Base-by-base conservation (phyloP, 1,140 invertebrate species). In the Phymorhynchus buccinoides region DNA sequence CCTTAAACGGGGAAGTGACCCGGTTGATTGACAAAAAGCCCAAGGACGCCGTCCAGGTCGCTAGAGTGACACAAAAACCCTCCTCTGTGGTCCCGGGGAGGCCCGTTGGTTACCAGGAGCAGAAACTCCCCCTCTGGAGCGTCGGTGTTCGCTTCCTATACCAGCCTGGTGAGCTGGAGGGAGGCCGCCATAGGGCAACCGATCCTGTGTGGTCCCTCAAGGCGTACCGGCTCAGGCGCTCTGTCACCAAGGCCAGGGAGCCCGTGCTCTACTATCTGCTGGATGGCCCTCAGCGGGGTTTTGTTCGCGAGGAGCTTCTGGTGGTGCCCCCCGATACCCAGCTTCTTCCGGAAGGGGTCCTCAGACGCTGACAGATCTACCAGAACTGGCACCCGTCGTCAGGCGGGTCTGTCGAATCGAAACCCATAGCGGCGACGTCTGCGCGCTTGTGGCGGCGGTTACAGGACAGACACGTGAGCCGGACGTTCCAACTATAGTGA, bases 81-180 rank as follows among this genome's bases (percentile, higher is more conserved):
- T 48, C 79, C 6, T 48, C 44, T 48, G 44, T 48, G 6, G 35
- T 32, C 2, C 68, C 66, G 3, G 9, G 32, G 22, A 42, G 83
- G 32, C 41, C 83, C 30, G 68, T 85, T 30, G 79, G 83, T n/a
- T 62, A 48, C 9, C 18, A 85, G 30, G 75, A 87, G n/a, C 83
- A 41, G 18, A 66, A 42, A 42, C 9, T 87, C 4, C 35, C 32
- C 12, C n/a, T n/a, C n/a, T 44, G 84, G 6, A 37, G 44, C 27
- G 79, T 79, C n/a, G 37, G 71, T 42, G 32, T 85, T 27, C 30
- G 84, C 1, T 87, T 85, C 79, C 77, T 89, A 0, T 89, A 89
- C 71, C 73, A 80, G 27, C 84, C 84, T 12, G 88, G 86, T 32
- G 87, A 89, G 80, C 85, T 86, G 39, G 86, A 87, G 48, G 87